Conservation (phyloP, 2,888 invertebrate genomes). For the Cacoxenus indagator region DNA sequence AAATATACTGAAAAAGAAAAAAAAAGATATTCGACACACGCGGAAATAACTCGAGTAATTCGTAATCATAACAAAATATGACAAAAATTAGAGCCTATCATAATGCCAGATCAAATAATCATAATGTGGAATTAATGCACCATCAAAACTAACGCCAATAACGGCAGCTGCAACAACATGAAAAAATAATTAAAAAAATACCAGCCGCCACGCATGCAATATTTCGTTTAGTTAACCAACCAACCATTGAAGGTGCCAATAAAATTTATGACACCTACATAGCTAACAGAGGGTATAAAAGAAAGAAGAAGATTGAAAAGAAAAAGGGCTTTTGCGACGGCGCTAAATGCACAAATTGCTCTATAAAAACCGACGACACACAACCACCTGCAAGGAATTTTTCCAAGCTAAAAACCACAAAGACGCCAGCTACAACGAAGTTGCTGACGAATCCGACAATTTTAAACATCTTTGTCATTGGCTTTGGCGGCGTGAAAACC, state of each 20-base stretch:
- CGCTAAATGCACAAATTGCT: neutral
- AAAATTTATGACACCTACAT: neutral
- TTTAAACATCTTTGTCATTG: neutral
- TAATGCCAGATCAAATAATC: neutral
- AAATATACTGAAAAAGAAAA: too few species aligned
- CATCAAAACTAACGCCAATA: neutral
- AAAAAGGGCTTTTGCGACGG: neutral
- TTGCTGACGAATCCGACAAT: neutral
- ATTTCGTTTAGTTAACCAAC: neutral
- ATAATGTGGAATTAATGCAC: neutral
- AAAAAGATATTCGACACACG: too few species aligned
- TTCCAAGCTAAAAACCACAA: neutral
- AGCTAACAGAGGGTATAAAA: too few species aligned
- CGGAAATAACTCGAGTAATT: neutral
- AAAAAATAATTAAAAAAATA: neutral
- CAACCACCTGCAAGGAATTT: neutral
- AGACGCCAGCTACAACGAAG: too few species aligned
- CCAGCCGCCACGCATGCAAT: neutral
- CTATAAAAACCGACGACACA: neutral
- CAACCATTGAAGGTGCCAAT: slow-evolving; percentile 1
- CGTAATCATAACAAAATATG: neutral
- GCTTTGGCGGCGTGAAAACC: neutral
- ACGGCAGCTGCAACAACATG: neutral
- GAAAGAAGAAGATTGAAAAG: neutral
- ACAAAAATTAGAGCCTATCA: neutral